Base-by-base conservation (phyloP, 2,797 vertebrate genomes). In the Phrynocephalus guinanensis region DNA sequence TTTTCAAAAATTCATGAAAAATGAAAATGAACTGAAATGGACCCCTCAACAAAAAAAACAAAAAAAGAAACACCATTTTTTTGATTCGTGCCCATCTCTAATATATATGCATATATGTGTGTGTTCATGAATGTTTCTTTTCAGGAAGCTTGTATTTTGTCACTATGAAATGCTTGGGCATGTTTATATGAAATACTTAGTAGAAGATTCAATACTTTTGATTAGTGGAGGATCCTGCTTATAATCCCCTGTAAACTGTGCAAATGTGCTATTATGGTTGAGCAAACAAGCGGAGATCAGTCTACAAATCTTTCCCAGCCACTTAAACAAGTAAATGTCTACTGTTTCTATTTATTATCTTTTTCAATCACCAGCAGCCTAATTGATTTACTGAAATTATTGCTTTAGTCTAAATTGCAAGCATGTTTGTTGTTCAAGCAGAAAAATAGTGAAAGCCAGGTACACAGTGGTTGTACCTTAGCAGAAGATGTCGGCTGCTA, bases 191-290 rank as follows among this genome's bases (percentile, higher is more conserved):
- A 78, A 44, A 6, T 2, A 28, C 15, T 30, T 71, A 50, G 44
- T 72, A 28, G 44, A 44, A 48, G 20, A 85, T 63, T 52, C 86
- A 85, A 63, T 63, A 13, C 60, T 15, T 63, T 18, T 63, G 28
- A 16, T 30, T 71, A n/a, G 26, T 83, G 48, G 44, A 44, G 38
- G 18, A 85, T 67, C 52, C 85, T 86, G 56, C 75, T 92, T 93
- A 86, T 50, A 86, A 84, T 28, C n/a, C 68, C 85, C 26, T 28
- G 8, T 89, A 88, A 91, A 90, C 84, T 78, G 78, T 63, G 66
- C 84, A 86, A 28, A 52, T 68, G 70, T 79, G 52, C 28, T 71
- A 77, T 83, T 88, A 90, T 77, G 87, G 83, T 6, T 75, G 16
- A 81, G 24, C 33, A 68, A 88, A 71, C 84, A 86, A 33, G 87